phyloP scores from a whole-genome alignment of 2,797 vertebrate genomes.

The Phoebastria nigripes region DNA sequence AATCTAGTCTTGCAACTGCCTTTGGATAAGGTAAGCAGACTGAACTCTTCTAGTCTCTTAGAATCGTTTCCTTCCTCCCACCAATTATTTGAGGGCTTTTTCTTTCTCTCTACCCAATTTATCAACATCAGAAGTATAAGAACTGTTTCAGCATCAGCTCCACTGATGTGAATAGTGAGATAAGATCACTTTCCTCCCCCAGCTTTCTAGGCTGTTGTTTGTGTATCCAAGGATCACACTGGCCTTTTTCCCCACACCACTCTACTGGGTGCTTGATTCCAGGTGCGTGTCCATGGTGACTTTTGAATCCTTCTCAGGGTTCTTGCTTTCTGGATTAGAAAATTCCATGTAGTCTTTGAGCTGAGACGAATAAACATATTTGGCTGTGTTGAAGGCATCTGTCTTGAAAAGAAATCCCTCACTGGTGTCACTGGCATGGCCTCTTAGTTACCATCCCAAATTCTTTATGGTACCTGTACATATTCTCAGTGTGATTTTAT shows the following conservation, averaged over 20 bases:
- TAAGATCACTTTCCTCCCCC: background rate
- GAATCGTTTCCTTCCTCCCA: background rate
- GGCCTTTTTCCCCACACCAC: background rate
- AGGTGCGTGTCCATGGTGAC: background rate
- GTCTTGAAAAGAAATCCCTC: background rate
- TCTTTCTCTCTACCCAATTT: background rate
- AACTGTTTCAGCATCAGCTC: background rate
- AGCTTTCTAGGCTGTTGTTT: background rate
- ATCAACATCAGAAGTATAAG: background rate
- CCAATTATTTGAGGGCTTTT: background rate
- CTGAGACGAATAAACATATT: background rate
- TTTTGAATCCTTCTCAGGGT: background rate
- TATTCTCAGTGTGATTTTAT: background rate
- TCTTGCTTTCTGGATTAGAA: background rate
- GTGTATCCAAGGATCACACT: background rate
- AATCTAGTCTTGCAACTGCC: background rate
- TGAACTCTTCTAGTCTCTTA: background rate
- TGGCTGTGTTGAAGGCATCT: background rate
- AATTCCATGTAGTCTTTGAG: background rate
- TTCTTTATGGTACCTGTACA: background rate
- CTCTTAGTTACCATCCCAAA: background rate
- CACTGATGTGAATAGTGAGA: background rate
- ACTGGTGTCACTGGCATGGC: background rate
- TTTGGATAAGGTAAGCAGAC: background rate
- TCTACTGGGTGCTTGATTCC: background rate